A percentile compares a stretch with the other conserved stretches of the same genome.
Conservation (phyloP, 2,888 invertebrate genomes). For the Cosmorhoe ocellata region DNA sequence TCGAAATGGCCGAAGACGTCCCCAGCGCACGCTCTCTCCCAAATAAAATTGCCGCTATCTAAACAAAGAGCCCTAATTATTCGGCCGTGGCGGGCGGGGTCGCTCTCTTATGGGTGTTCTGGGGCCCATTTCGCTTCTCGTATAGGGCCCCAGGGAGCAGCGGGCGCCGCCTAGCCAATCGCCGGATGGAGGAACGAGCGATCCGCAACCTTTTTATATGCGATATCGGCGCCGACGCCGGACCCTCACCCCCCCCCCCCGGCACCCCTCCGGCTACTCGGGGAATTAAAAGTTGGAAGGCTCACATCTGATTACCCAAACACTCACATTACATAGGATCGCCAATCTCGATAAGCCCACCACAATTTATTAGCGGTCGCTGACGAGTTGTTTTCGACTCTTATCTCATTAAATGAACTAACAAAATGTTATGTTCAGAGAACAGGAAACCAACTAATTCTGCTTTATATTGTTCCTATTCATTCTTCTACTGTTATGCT, state of each 20-base stretch:
- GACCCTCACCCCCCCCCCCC: slow-evolving; percentile 56
- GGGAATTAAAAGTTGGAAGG: slow-evolving; percentile 78
- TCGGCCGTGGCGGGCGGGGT: slow-evolving; percentile 85
- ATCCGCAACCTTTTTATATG: slow-evolving; percentile 82
- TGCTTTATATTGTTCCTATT: slow-evolving; percentile 23
- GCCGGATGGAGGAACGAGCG: slow-evolving; percentile 79
- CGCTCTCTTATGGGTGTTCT: slow-evolving; percentile 86
- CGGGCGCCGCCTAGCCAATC: slow-evolving; percentile 86
- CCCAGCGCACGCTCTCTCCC: slow-evolving; percentile 80
- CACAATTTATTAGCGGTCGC: slow-evolving; percentile 67
- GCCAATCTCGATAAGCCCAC: slow-evolving; percentile 73
- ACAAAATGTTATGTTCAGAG: slow-evolving; percentile 37
- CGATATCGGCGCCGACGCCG: slow-evolving; percentile 76
- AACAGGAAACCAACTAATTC: slow-evolving; percentile 32
- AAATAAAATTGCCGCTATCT: slow-evolving; percentile 84
- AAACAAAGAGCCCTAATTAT: slow-evolving; percentile 86
- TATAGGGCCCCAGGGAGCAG: slow-evolving; percentile 84
- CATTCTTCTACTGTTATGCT: slow-evolving; percentile 20
- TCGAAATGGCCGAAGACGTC: slow-evolving; percentile 79
- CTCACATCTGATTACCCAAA: slow-evolving; percentile 77
- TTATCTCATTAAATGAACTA: slow-evolving; percentile 54
- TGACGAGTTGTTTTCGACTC: slow-evolving; percentile 64
- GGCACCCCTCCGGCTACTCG: slow-evolving; percentile 47
- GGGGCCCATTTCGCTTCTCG: slow-evolving; percentile 86
- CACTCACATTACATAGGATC: slow-evolving; percentile 72